Percentiles rank a stretch among this genome's conserved stretches.
phyloP scores from a whole-genome alignment of 2,113 vertebrate genomes.

The Hypocryptadius cinnamomeus region DNA sequence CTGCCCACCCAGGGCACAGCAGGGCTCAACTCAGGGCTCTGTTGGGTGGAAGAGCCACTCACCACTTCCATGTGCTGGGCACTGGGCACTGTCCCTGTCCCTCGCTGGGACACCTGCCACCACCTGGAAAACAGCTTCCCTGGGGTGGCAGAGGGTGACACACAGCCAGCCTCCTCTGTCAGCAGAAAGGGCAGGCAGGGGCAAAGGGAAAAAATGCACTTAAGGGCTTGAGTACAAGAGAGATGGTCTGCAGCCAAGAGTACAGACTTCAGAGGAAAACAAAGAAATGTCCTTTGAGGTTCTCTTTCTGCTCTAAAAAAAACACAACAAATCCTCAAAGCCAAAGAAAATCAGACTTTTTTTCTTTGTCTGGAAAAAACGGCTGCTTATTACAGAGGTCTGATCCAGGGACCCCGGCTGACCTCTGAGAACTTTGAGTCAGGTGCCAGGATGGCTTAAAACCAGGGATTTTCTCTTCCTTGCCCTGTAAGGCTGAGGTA shows the following conservation, averaged over 20 bases:
- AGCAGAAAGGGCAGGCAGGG: neutral
- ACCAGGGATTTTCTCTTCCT: neutral
- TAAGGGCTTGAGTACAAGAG: neutral
- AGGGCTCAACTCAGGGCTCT: neutral
- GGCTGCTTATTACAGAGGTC: neutral
- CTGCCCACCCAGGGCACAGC: neutral
- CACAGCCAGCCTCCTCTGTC: slow-evolving; percentile 39
- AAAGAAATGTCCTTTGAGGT: slow-evolving; percentile 7
- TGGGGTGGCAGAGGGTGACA: slow-evolving; percentile 47
- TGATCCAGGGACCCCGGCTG: neutral
- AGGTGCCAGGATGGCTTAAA: slow-evolving; percentile 31
- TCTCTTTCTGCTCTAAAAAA: slow-evolving; percentile 14
- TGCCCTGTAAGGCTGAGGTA: neutral
- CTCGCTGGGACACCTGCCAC: slow-evolving; percentile 10
- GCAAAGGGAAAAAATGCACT: neutral
- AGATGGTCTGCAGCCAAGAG: slow-evolving; percentile 26
- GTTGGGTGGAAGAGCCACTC: slow-evolving; percentile 16
- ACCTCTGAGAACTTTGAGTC: slow-evolving; percentile 21
- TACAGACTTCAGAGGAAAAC: slow-evolving; percentile 5
- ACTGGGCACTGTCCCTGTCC: neutral
- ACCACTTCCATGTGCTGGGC: neutral
- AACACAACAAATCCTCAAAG: slow-evolving; percentile 10
- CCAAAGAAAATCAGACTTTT: slow-evolving; percentile 35
- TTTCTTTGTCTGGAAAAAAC: slow-evolving; percentile 37
- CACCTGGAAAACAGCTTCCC: slow-evolving; percentile 1